Conservation (phyloP, 1,140 invertebrate species). For the Batillaria attramentaria region DNA sequence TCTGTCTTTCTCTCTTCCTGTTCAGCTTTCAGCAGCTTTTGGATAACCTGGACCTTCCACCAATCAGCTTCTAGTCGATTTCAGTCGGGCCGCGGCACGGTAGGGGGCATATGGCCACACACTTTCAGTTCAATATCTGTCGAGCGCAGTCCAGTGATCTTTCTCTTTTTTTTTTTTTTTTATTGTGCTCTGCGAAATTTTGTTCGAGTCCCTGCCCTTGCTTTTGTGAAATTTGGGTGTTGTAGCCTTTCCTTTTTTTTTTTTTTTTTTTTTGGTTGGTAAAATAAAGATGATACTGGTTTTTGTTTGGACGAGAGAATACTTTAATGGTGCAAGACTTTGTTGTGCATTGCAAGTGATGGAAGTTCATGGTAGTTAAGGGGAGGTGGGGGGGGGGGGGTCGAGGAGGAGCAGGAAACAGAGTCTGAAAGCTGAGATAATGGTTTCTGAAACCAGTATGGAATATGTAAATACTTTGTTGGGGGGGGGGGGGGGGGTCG, state of each 20-base stretch:
- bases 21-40: conserved; percentile 13
- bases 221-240: background rate
- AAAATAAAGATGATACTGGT: background rate
- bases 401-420: too few relatives aligned
- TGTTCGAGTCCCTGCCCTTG: background rate
- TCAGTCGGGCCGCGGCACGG: too few relatives aligned
- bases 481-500: too few relatives aligned
- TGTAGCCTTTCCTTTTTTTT: conserved; percentile 9
- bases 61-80: background rate
- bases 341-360: too few relatives aligned
- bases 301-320: background rate
- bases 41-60: background rate
- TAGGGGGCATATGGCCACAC: too few relatives aligned
- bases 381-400: too few relatives aligned
- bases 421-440: too few relatives aligned
- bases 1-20: background rate
- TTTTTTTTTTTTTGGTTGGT: background rate
- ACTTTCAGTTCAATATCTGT: background rate
- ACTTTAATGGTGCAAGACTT: too few relatives aligned
- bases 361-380: too few relatives aligned
- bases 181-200: background rate
- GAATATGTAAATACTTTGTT: too few relatives aligned
- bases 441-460: too few relatives aligned
- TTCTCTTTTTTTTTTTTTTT: background rate
- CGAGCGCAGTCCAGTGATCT: background rate